phyloP scores from a whole-genome alignment of 2,113 vertebrate genomes.

The Rana temporaria region DNA sequence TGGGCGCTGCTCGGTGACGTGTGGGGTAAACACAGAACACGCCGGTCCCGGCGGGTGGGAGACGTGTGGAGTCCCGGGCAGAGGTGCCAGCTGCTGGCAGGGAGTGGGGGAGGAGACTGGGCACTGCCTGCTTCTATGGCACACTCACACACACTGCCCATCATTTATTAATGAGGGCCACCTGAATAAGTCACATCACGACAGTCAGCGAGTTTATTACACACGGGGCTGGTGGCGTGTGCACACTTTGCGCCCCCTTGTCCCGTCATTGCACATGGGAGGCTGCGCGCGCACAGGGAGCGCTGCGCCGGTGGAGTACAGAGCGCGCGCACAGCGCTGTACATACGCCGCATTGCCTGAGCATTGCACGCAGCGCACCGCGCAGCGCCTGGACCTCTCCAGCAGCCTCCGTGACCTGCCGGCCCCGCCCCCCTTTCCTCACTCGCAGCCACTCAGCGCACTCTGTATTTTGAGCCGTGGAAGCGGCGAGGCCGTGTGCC shows the following conservation, averaged over 20 bases:
- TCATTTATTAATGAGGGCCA: too few species aligned
- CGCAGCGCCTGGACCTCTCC: not conserved
- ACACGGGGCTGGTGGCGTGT: too few species aligned
- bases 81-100: slow-evolving; percentile 4
- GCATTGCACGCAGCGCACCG: not conserved
- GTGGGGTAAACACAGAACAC: slow-evolving; percentile 29
- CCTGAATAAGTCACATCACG: too few species aligned
- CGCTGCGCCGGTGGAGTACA: too few species aligned
- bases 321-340: too few species aligned
- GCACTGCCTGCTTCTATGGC: too few species aligned
- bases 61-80: not conserved
- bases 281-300: too few species aligned
- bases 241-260: too few species aligned
- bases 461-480: not conserved
- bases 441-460: not conserved
- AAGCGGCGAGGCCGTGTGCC: not conserved
- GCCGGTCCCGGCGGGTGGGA: slow-evolving; percentile 22
- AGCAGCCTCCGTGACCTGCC: not conserved
- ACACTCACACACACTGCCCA: too few species aligned
- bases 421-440: not conserved
- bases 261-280: too few species aligned
- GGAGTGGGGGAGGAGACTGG: not conserved
- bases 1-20: slow-evolving; percentile 5
- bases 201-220: too few species aligned
- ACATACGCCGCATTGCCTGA: too few species aligned